Base-by-base conservation (phyloP, 2,888 invertebrate species). In the Dryococelus australis region DNA sequence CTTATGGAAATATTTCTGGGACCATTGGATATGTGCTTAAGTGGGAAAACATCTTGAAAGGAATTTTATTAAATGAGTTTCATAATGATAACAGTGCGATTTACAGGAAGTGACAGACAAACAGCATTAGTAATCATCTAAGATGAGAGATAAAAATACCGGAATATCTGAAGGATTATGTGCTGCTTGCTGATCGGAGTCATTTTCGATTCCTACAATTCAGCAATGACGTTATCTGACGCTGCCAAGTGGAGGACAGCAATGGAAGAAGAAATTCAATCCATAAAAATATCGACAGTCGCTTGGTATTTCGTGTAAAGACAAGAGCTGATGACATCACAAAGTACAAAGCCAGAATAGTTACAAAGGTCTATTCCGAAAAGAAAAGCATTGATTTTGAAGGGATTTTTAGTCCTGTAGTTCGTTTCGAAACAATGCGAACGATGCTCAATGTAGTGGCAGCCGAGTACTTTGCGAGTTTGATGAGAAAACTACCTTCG, bases 321-420 rank as follows among this genome's bases (percentile, higher is more conserved):
- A 27, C 13, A 26, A 80, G 12, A n/a, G 27, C 28, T 27, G 27
- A n/a, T 80, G 80, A 24, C 13, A 28, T 26, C 87, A 87, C 89
- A 28, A 84, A 89, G 3, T 90, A 89, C 89, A 91, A 91, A 87
- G 91, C 90, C 28, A 86, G 91, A 65, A 89, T 91, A 6, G 91
- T 91, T 78, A 90, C 89, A 10, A 87, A 89, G 80, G 91, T 91
- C 13, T 90, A 88, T 84, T 80, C 81, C 12, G 90, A 91, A 88
- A 88, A 87, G 16, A 43, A 86, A 86, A 90, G 91, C 16, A 85
- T 90, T 10, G 90, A 91, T 87, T 91, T 90, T 87, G 86, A 90
- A 28, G 90, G 91, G 88, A 91, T 90, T 6, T 91, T 90, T 84
- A 90, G 90, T 86, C 91, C 91, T 47, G 91, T 91, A 0, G 90